Evolutionary conservation across 2,797 vertebrate genomes (phyloP).

Genomic region (Melanotaenia boesemani): DNA sequence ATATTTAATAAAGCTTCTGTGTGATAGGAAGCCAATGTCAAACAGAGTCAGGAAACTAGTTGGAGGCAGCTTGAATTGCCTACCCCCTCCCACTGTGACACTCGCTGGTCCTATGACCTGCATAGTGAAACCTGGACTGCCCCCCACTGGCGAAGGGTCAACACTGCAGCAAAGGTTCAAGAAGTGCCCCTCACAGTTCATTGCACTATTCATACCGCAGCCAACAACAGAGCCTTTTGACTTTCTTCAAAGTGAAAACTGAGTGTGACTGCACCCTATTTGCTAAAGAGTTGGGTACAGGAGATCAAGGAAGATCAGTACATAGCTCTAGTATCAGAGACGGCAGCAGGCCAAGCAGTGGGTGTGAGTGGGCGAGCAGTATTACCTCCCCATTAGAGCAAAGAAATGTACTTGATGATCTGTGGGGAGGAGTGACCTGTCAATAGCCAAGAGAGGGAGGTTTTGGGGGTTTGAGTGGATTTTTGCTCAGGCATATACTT

Average conservation of each 20-base stretch:
- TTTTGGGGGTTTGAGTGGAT: constrained; percentile 43
- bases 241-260: constrained; percentile 76
- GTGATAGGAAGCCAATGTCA: constrained; percentile 77
- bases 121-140: constrained; percentile 66
- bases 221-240: constrained; percentile 60
- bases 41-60: constrained; percentile 63
- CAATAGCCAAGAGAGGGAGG: constrained; percentile 36
- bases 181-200: constrained; percentile 71
- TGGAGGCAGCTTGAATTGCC: constrained; percentile 70
- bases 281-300: constrained; percentile 47
- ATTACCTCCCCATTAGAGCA: constrained; percentile 31
- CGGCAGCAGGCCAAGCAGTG: background rate
- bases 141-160: constrained; percentile 83
- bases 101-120: constrained; percentile 64
- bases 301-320: constrained; percentile 35
- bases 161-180: constrained; percentile 75
- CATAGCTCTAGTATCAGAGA: constrained; percentile 34
- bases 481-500: constrained; percentile 30
- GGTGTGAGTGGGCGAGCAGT: constrained; percentile 5
- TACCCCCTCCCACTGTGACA: constrained; percentile 63
- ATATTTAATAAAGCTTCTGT: constrained; percentile 72
- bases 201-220: constrained; percentile 73
- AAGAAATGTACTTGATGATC: constrained; percentile 46
- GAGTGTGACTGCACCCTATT: constrained; percentile 60
- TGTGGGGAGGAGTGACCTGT: constrained; percentile 45